Base-by-base conservation (phyloP, 2,113 vertebrate species). In the Elgaria multicarinata region DNA sequence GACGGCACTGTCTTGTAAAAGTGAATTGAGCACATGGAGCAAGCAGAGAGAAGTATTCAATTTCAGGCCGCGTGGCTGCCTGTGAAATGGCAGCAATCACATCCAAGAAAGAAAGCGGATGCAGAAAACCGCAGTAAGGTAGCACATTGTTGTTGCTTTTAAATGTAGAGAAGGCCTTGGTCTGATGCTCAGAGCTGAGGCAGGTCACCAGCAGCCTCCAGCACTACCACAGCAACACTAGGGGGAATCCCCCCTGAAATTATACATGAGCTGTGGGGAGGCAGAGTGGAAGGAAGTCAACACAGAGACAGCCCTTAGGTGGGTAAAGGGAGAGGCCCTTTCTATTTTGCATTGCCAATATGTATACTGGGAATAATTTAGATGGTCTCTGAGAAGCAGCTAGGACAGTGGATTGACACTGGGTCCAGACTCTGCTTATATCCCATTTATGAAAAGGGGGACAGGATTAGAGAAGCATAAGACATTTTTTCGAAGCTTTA, bases 301-400 rank as follows among this genome's bases (percentile, higher is more conserved):
- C 33, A 1, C n/a, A n/a, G n/a, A n/a, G n/a, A 58, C 1, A 4
- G 20, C 33, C n/a, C 12, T 3, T 46, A 6, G 3, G 8, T 9
- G 46, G 39, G 24, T 12, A 66, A 42, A 82, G 0, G 22, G 3
- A 46, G 53, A 46, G 18, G 4, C 20, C n/a, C 28, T 87, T 64
- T 64, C 24, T 31, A 78, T 66, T 78, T 46, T 12, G 18, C 24
- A 77, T 4, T 87, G 4, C 7, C 31, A 72, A 72, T 33, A 13
- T 84, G 26, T 44, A 64, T 69, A n/a, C 28, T 20, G 36, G 53
- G 36, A 58, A 81, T 58, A 81, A 22, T 26, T 36, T 71, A 78
- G 50, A 87, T 69, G 76, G n/a, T 33, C 16, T 50, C 53, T 14
- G 7, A 69, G 46, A 22, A 24, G 10, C 16, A 58, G 46, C 77